A percentile compares a stretch with the other conserved stretches of the same genome.
phyloP scores from a whole-genome alignment of 2,797 vertebrate genomes.

The Balearica regulorum region DNA sequence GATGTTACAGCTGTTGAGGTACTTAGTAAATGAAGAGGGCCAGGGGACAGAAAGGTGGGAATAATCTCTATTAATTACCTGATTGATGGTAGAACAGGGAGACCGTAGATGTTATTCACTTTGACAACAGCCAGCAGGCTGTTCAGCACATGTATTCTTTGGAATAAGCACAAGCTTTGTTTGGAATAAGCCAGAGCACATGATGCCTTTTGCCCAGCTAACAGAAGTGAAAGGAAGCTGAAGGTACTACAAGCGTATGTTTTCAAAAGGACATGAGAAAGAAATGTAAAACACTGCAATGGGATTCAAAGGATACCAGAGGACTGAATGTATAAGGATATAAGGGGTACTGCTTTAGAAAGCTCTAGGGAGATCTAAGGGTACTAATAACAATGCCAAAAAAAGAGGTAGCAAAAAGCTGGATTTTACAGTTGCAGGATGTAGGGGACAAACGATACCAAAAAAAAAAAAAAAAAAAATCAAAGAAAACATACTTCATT shows the following conservation, averaged over 20 bases:
- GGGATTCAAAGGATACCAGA: neutral
- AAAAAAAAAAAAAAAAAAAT: neutral
- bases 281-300: neutral
- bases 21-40: neutral
- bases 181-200: neutral
- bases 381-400: neutral
- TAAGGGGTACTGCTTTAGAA: neutral
- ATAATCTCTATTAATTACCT: neutral
- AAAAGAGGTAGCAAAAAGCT: neutral
- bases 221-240: neutral
- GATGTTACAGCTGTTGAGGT: neutral
- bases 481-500: neutral
- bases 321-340: neutral
- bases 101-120: neutral
- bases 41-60: neutral
- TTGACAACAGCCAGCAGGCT: neutral
- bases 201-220: neutral
- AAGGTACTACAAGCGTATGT: neutral
- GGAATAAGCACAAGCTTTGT: neutral
- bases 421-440: neutral
- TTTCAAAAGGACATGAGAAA: neutral
- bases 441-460: neutral
- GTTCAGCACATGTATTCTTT: neutral
- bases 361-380: neutral
- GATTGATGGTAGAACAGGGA: neutral